These are phyloP conservation scores for Loripinus fragilis DNA, from an alignment of 2,888 invertebrate species.

Conservation along the genomic window DNA sequence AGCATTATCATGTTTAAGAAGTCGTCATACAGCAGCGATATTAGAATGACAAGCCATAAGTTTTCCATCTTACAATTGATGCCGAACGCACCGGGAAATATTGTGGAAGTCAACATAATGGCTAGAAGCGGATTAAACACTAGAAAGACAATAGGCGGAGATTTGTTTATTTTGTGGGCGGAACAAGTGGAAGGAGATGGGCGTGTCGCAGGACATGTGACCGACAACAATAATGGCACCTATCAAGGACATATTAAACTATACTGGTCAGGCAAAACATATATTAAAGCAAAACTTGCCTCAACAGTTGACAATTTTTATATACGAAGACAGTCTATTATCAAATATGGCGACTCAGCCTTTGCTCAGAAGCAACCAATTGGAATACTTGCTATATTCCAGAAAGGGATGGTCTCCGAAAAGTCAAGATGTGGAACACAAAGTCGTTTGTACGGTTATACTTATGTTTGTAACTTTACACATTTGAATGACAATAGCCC, in stretches of 20 bases:
- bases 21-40: too few species aligned
- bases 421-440: conserved; percentile 40
- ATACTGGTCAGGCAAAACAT: conserved; percentile 40
- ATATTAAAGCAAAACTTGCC: conserved; percentile 23
- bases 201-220: conserved; percentile 20
- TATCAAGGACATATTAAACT: conserved; percentile 38
- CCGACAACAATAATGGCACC: conserved; percentile 33
- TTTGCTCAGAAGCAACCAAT: conserved; percentile 31
- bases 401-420: background rate
- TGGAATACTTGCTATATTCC: conserved; percentile 37
- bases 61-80: too few species aligned
- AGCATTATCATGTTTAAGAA: too few species aligned
- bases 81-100: too few species aligned
- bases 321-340: conserved; percentile 30
- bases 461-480: conserved; percentile 43
- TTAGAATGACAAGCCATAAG: too few species aligned
- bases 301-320: conserved; percentile 44
- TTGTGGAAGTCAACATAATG: too few species aligned
- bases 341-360: conserved; percentile 45
- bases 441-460: conserved; percentile 24
- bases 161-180: too few species aligned
- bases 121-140: background rate
- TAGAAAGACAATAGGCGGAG: conserved; percentile 34
- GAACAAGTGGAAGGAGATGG: conserved; percentile 31
- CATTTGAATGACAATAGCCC: conserved; percentile 27